Conservation (phyloP, 2,113 vertebrate species). For the Halcyon senegalensis region DNA sequence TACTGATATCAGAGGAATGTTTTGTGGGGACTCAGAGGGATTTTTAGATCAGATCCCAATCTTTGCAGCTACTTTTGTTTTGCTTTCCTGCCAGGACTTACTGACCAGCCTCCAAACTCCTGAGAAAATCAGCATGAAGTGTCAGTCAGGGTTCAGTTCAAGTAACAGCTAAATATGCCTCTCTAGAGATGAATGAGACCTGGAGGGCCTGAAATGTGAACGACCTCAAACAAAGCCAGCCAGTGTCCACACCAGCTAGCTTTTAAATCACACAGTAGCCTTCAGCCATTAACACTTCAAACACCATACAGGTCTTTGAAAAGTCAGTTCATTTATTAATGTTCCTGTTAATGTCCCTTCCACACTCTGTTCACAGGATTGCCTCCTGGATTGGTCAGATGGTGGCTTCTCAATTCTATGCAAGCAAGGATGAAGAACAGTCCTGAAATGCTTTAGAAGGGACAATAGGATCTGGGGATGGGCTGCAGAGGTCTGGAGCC, state of each 20-base stretch:
- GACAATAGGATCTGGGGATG: background rate
- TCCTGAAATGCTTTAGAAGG: background rate
- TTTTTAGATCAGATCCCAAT: conserved; percentile 27
- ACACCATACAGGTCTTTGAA: background rate
- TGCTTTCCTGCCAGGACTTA: background rate
- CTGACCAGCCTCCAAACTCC: conserved; percentile 38
- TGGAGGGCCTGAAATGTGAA: conserved; percentile 18
- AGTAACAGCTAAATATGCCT: conserved; percentile 25
- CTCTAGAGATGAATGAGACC: conserved; percentile 28
- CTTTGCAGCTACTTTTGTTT: conserved; percentile 12
- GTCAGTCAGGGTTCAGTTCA: conserved; percentile 55
- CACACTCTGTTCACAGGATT: background rate
- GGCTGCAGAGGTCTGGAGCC: background rate
- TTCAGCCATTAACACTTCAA: conserved; percentile 50
- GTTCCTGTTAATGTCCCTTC: background rate
- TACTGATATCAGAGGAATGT: conserved; percentile 44
- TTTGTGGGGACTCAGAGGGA: background rate
- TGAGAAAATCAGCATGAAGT: conserved; percentile 50
- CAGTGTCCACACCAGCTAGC: conserved; percentile 23
- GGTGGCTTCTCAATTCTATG: background rate
- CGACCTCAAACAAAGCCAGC: background rate
- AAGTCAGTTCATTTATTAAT: conserved; percentile 34
- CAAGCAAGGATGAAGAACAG: background rate
- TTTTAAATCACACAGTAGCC: conserved; percentile 37
- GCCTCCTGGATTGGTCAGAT: background rate